These are phyloP conservation scores for Zele albiditarsus DNA, from an alignment of 2,888 invertebrate species.

Conservation along the genomic window DNA sequence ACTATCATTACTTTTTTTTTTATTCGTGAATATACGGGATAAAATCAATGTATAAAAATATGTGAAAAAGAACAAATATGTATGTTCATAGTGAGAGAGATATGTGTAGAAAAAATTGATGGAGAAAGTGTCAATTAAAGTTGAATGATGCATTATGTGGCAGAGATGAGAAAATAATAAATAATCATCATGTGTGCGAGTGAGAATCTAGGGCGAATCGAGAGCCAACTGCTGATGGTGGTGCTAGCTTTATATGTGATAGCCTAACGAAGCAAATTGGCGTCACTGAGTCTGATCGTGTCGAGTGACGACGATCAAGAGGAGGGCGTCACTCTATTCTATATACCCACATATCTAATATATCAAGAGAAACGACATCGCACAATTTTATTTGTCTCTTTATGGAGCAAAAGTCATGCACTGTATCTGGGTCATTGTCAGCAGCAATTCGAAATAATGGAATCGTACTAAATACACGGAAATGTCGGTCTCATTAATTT, in stretches of 20 bases:
- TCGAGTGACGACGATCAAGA: constrained; percentile 3
- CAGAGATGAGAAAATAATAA: constrained; percentile 13
- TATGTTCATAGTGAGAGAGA: not conserved
- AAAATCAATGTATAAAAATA: not conserved
- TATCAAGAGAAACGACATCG: not conserved
- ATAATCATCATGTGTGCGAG: constrained; percentile 9
- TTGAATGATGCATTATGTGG: not conserved
- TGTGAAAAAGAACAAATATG: not conserved
- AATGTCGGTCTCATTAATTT: no score
- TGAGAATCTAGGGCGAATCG: constrained; percentile 39
- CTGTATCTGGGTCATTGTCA: constrained; percentile 18
- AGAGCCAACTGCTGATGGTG: constrained; percentile 25
- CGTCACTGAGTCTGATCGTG: constrained; percentile 40
- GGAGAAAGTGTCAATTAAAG: constrained; percentile 39
- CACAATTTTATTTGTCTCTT: not conserved
- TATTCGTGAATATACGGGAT: not conserved
- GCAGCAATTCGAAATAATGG: not conserved
- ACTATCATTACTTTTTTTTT: not conserved
- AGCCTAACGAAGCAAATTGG: constrained; percentile 29
- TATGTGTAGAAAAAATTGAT: not conserved
- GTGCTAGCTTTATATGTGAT: not conserved
- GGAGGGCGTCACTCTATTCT: not conserved
- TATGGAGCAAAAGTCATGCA: not conserved
- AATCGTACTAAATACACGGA: not conserved
- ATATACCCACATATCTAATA: not conserved